Base-by-base conservation (phyloP, 1,140 invertebrate species). In the Halictus rubicundus region DNA sequence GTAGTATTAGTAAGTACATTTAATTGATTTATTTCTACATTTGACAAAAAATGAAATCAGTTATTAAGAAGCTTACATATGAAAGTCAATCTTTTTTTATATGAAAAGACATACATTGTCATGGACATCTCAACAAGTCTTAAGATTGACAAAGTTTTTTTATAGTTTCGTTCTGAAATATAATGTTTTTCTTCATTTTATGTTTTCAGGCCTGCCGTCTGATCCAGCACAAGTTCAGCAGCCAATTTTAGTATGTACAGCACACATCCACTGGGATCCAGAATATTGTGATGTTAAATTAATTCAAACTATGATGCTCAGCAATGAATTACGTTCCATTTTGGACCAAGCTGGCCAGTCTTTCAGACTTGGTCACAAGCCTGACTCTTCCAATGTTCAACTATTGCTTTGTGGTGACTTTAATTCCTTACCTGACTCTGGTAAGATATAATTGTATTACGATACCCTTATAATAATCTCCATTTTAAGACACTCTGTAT, bases 241-340 rank as follows among this genome's bases (percentile, higher is more conserved):
- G 90, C 97, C 97, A 37, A 94, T 99, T 76, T 94, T 99, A 75
- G 98, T 99, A 42, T 99, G 98, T 90, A 99, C 98, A 7, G 98
- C 99, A 52, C 99, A 99, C 93, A 99, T 99, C 80, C 99, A 99
- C 93, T 99, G 99, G 99, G 99, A 99, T 95, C 99, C 99, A 2
- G 99, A 99, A 94, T 99, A 97, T 92, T 99, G 98, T 90, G 99
- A 99, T 93, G 99, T 99, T n/a, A 99, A 99, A 93, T 94, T 99
- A 1, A 99, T 99, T 81, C 99, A 99, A 93, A 99, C 98, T 32
- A 99, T 99, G 97, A 99, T 99, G 98, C 93, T 99, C 79, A 97
- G 98, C 93, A 97, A 98, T 91, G 99, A 99, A 93, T 93, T 98
- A 76, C 95, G 96, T 87, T 94, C 94, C 63, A 97, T 98, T 85